phyloP scores from a whole-genome alignment of 2,888 invertebrate species.

The Heliconius erato region DNA sequence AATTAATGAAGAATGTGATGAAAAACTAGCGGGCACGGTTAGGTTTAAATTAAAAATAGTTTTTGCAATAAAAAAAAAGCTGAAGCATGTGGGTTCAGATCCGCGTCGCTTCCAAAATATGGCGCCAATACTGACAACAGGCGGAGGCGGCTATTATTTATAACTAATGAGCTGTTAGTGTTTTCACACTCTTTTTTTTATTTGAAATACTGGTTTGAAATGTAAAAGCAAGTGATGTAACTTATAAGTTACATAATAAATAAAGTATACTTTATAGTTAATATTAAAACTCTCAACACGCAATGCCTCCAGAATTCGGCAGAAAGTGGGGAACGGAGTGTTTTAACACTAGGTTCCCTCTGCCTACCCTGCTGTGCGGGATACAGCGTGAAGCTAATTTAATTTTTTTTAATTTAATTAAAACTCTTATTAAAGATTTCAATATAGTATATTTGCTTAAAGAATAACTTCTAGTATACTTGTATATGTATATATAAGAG shows the following conservation, averaged over 20 bases:
- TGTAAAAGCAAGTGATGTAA: not conserved
- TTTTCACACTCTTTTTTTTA: slow-evolving; percentile 8
- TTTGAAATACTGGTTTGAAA: slow-evolving; percentile 10
- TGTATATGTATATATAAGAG: too few species aligned
- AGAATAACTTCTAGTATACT: too few species aligned
- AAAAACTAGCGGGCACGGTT: slow-evolving; percentile 51
- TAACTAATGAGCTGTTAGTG: slow-evolving; percentile 45
- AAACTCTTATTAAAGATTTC: too few species aligned
- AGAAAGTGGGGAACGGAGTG: too few species aligned
- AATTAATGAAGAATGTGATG: slow-evolving; percentile 48
- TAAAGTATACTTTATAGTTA: not conserved
- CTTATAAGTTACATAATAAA: not conserved
- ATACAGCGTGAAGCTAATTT: too few species aligned
- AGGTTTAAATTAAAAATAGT: slow-evolving; percentile 52
- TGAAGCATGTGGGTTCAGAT: slow-evolving; percentile 59
- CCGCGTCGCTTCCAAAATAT: slow-evolving; percentile 63
- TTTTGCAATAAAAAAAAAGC: slow-evolving; percentile 48
- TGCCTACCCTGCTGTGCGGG: too few species aligned
- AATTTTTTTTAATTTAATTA: too few species aligned
- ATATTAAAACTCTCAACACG: not conserved
- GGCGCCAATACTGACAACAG: slow-evolving; percentile 72
- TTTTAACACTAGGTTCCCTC: too few species aligned
- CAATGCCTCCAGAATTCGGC: too few species aligned
- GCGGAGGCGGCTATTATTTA: slow-evolving; percentile 56
- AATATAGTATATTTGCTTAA: not conserved